These are phyloP conservation scores for Dorcus hopei DNA, from an alignment of 2,888 invertebrate species.

Conservation along the genomic window DNA sequence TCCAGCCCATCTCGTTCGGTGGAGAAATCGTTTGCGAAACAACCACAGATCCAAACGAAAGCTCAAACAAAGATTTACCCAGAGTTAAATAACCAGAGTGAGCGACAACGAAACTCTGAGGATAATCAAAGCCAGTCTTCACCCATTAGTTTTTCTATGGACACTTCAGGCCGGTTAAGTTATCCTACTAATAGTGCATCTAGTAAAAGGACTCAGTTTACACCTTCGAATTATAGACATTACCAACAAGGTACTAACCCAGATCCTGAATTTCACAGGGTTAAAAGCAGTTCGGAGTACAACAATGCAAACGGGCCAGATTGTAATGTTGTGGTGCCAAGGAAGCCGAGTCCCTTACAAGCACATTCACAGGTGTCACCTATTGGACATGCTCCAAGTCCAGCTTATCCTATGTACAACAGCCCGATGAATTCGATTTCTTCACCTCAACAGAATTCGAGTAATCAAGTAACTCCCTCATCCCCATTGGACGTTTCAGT, in stretches of 20 bases:
- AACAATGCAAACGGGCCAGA: constrained; percentile 50
- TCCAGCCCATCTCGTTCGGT: constrained; percentile 46
- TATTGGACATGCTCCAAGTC: constrained; percentile 71
- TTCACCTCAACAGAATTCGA: constrained; percentile 67
- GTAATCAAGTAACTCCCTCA: constrained; percentile 58
- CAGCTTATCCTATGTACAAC: constrained; percentile 81
- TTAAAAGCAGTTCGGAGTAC: constrained; percentile 53
- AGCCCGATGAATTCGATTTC: constrained; percentile 77
- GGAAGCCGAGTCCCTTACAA: constrained; percentile 67
- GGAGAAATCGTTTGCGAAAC: constrained; percentile 41
- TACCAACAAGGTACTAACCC: constrained; percentile 60
- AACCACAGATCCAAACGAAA: constrained; percentile 66
- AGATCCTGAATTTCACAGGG: constrained; percentile 60
- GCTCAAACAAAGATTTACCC: constrained; percentile 77
- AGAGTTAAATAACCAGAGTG: constrained; percentile 53
- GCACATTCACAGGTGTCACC: constrained; percentile 72
- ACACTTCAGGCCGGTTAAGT: constrained; percentile 62
- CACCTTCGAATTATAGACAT: constrained; percentile 54
- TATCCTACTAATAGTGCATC: constrained; percentile 57
- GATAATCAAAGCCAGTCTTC: constrained; percentile 64
- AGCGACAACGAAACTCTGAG: constrained; percentile 42
- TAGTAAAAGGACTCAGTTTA: constrained; percentile 51
- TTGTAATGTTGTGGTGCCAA: constrained; percentile 61
- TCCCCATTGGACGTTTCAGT: constrained; percentile 70
- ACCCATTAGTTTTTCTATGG: constrained; percentile 75